phyloP scores from a whole-genome alignment of 1,140 invertebrate genomes.

The Metopolophium dirhodum region DNA sequence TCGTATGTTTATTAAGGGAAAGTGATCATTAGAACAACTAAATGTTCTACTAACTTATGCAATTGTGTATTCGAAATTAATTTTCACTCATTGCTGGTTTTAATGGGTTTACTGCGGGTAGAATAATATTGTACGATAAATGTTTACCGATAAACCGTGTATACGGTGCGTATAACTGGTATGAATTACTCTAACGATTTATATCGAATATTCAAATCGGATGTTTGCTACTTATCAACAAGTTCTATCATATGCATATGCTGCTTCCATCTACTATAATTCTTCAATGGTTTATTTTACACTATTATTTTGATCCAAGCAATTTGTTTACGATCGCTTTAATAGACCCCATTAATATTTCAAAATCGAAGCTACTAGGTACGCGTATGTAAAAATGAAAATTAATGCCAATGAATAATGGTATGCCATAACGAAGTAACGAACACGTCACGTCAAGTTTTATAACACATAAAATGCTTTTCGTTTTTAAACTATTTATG shows the following conservation, averaged over 20 bases:
- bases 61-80: neutral
- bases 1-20: neutral
- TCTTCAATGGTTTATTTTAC: neutral
- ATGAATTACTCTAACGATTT: neutral
- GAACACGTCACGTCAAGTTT: neutral
- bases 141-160: neutral
- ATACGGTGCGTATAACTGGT: neutral
- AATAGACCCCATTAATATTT: neutral
- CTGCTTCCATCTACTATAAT: neutral
- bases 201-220: neutral
- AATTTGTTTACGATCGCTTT: neutral
- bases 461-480: neutral
- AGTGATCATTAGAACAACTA: constrained; percentile 13
- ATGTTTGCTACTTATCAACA: neutral
- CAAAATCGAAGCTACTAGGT: neutral
- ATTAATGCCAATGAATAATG: neutral
- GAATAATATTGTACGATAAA: neutral
- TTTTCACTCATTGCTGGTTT: neutral
- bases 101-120: neutral
- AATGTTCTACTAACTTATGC: constrained; percentile 11
- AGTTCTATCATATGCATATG: neutral
- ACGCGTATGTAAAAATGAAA: neutral
- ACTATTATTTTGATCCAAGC: neutral
- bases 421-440: neutral
- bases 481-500: neutral